Percentiles rank a stretch among this genome's conserved stretches.
phyloP scores from a whole-genome alignment of 2,113 vertebrate genomes.

The Ammodytes marinus region DNA sequence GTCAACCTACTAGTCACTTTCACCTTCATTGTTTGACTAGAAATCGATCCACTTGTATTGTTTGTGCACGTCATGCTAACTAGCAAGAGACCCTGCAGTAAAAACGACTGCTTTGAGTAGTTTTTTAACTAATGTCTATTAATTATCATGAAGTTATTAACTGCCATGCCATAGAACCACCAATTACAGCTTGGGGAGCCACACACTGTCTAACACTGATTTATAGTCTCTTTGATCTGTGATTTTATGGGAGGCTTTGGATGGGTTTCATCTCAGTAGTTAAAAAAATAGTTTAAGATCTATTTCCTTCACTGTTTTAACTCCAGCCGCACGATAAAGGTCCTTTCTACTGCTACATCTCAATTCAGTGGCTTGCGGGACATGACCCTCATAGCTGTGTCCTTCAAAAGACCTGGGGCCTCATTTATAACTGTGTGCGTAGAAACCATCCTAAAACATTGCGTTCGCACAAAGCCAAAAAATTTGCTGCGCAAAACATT shows the following conservation, averaged over 20 bases:
- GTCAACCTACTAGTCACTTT: too few relatives aligned
- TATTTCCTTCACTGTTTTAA: not conserved
- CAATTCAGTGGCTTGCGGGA: conserved; percentile 16
- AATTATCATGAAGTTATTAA: not conserved
- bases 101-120: too few relatives aligned
- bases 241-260: not conserved
- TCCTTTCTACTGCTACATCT: not conserved
- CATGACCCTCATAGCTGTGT: conserved; percentile 21
- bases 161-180: not conserved
- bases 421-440: too few relatives aligned
- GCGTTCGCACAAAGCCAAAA: too few relatives aligned
- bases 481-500: too few relatives aligned
- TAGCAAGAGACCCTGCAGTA: too few relatives aligned
- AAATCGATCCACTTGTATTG: too few relatives aligned
- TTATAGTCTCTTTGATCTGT: not conserved
- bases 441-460: too few relatives aligned
- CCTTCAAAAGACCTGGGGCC: conserved; percentile 8
- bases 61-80: too few relatives aligned
- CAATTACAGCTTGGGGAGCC: not conserved
- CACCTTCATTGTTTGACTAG: too few relatives aligned
- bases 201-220: not conserved
- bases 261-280: not conserved
- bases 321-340: not conserved
- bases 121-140: too few relatives aligned
- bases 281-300: not conserved